Evolutionary conservation across 2,113 vertebrate species (phyloP), one percentile per base, ranked within the genome.

Genomic region (Gobio gobio): DNA sequence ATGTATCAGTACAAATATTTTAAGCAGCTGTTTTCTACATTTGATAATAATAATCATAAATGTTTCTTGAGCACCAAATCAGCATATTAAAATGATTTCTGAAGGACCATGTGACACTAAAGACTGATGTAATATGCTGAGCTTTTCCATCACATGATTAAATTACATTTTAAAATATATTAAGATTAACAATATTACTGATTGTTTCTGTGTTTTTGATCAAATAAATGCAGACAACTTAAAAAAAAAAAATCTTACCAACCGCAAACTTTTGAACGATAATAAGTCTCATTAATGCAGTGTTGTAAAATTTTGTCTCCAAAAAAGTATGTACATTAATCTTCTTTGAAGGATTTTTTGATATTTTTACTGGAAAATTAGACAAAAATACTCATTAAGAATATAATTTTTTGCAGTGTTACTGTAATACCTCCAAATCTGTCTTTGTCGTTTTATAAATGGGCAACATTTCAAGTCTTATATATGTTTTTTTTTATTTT

Each of bases 381-480:
- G 2, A 14, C 43, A 74, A 16, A 47, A 74, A 74, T 24, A 74
- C 43, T 70, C 33, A 10, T 40, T 24, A 70, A 40, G 33, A 70
- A 12, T 24, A 24, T 1, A 1, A 5, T 10, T 12, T 70, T 29
- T 76, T 76, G 73, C 74, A 76, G 74, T 12, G 26, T 54, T 80
- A 61, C 76, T 56, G 29, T 64, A 79, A 79, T 79, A 83, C 74
- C 75, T 73, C 85, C 33, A 47, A 86, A 70, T 63, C 85, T 77
- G 49, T 86, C 64, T 58, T 61, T 20, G 54, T 56, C 7, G 54
- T 51, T 40, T 24, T 22, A 10, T 14, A 74, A 36, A 20, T 56
- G 10, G 18, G 26, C 77, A 80, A 18, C 66, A 80, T 74, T 77
- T 56, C 43, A 33, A 36, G 24, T 66, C 45, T 78, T 72, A 70